Evolutionary conservation across 2,797 vertebrate genomes (phyloP).

Genomic region (Tympanoctomys barrerae): DNA sequence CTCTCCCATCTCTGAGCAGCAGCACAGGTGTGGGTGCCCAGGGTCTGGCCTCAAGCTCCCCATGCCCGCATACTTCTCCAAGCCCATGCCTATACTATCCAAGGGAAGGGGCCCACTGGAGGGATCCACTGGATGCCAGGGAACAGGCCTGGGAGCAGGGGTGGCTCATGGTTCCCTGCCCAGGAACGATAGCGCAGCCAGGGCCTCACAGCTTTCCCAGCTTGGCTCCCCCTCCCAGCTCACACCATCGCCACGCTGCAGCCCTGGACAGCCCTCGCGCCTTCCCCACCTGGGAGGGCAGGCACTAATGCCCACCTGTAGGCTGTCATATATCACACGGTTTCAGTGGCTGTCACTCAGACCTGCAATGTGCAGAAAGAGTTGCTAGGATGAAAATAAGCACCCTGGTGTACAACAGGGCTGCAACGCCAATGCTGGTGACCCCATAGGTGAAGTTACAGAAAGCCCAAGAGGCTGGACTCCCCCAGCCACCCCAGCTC

Average conservation of each 20-base stretch:
- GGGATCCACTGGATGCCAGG: background rate
- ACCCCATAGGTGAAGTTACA: background rate
- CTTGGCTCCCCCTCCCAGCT: background rate
- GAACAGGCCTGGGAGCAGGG: no score
- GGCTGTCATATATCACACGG: fast-evolving
- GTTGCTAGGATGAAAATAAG: background rate
- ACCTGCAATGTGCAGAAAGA: background rate
- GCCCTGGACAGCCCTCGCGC: background rate
- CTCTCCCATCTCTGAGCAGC: background rate
- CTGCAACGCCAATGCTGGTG: background rate
- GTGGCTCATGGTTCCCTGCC: fast-evolving
- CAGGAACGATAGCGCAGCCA: background rate
- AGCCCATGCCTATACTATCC: constrained; percentile 67
- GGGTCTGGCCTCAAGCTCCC: background rate
- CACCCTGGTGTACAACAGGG: background rate
- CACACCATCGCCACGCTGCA: background rate
- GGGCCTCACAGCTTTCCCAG: background rate
- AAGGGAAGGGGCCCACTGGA: constrained; percentile 70
- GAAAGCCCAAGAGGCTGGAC: background rate
- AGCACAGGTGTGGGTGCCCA: background rate
- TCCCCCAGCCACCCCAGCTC: background rate
- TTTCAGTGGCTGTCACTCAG: background rate
- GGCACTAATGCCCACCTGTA: background rate
- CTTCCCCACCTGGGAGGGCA: background rate
- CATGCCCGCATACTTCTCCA: background rate